A percentile compares a stretch with the other conserved stretches of the same genome.
phyloP scores from a whole-genome alignment of 2,797 vertebrate species.

The Tapera naevia region DNA sequence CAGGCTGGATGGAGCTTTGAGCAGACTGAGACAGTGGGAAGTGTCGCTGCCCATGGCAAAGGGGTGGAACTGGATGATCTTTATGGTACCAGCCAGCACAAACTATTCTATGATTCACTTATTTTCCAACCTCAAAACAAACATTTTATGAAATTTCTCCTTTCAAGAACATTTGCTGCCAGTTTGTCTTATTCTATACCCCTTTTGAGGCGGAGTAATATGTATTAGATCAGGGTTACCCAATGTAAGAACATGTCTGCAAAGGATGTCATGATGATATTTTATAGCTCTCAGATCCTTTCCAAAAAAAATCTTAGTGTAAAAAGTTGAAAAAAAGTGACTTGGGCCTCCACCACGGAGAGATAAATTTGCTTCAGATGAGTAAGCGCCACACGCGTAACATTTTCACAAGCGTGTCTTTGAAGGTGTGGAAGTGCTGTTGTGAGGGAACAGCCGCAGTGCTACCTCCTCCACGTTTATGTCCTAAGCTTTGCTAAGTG shows the following conservation, averaged over 20 bases:
- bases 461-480: not conserved
- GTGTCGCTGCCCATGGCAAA: too few species aligned
- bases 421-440: not conserved
- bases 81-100: too few species aligned
- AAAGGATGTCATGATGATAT: not conserved
- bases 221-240: not conserved
- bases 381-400: not conserved
- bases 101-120: too few species aligned
- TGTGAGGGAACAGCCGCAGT: not conserved
- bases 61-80: too few species aligned
- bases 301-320: not conserved
- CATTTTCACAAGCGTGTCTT: not conserved
- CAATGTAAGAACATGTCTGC: not conserved
- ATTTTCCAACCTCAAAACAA: not conserved
- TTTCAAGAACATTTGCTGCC: not conserved
- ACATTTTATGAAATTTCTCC: not conserved
- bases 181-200: not conserved
- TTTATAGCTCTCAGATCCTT: not conserved
- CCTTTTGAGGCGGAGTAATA: not conserved
- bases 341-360: not conserved
- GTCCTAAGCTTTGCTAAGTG: not conserved
- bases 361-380: not conserved
- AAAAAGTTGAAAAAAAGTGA: not conserved
- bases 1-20: too few species aligned
- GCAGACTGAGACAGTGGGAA: too few species aligned